These are phyloP conservation scores for Brenthis hecate DNA, from an alignment of 2,888 invertebrate genomes.

Conservation along the genomic window DNA sequence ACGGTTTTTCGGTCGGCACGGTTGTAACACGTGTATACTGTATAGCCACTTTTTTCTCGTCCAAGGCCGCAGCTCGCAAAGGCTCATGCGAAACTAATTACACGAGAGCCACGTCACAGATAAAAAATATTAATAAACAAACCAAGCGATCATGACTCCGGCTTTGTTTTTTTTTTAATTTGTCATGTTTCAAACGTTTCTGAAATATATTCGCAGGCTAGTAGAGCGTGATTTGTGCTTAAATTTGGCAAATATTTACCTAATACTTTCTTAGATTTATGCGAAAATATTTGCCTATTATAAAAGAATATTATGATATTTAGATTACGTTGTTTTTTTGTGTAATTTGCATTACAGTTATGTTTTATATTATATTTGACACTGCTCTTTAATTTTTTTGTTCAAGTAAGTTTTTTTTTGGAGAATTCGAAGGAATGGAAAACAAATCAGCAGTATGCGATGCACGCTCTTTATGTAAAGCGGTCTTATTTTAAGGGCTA, in stretches of 20 bases:
- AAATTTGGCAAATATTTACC: not conserved
- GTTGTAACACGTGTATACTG: slow-evolving; percentile 31
- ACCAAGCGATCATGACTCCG: slow-evolving; percentile 2
- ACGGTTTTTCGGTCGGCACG: slow-evolving; percentile 14
- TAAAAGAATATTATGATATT: no score
- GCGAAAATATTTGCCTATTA: no score
- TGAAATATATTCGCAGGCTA: slow-evolving; percentile 12
- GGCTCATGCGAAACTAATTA: slow-evolving; percentile 34
- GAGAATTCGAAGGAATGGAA: no score
- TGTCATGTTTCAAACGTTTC: slow-evolving; percentile 11
- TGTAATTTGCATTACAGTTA: no score
- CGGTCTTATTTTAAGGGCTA: no score
- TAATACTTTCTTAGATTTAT: no score
- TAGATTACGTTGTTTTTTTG: no score
- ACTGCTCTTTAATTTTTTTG: no score
- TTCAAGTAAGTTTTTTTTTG: no score
- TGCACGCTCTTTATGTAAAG: no score
- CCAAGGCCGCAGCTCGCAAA: slow-evolving; percentile 35
- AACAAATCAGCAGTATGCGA: no score
- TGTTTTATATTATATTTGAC: no score
- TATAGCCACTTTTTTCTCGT: slow-evolving; percentile 31
- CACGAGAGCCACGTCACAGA: slow-evolving; percentile 31
- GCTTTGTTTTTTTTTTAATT: slow-evolving; percentile 1
- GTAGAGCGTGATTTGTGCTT: not conserved
- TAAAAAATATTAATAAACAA: slow-evolving; percentile 23